A percentile compares a stretch with the other conserved stretches of the same genome.
These are phyloP conservation scores for Nowickia ferox DNA, from an alignment of 2,888 invertebrate genomes.

Conservation along the genomic window DNA sequence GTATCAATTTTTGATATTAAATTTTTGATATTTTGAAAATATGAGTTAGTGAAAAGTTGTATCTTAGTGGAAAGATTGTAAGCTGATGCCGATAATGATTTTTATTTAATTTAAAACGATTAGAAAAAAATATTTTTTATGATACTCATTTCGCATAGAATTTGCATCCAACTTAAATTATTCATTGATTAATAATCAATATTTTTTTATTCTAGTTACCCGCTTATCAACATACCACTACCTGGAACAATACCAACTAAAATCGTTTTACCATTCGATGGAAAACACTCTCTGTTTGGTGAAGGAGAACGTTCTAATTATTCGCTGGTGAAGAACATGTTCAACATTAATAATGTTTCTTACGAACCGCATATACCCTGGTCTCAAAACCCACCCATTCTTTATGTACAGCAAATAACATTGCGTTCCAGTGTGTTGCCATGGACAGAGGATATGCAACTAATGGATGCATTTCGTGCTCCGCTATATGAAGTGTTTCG, in stretches of 20 bases:
- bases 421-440: constrained; percentile 91
- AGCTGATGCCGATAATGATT: too few relatives aligned
- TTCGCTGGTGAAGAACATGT: constrained; percentile 76
- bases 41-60: too few relatives aligned
- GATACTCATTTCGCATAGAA: too few relatives aligned
- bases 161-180: too few relatives aligned
- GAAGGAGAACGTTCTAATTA: constrained; percentile 75
- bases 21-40: too few relatives aligned
- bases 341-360: constrained; percentile 75
- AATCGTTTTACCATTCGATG: constrained; percentile 85
- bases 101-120: too few relatives aligned
- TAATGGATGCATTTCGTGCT: constrained; percentile 95
- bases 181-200: too few relatives aligned
- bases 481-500: constrained; percentile 95
- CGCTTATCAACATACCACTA: constrained; percentile 92
- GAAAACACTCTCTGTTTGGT: constrained; percentile 78
- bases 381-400: constrained; percentile 85
- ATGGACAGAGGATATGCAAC: constrained; percentile 91
- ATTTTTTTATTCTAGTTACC: constrained; percentile 87
- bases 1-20: too few relatives aligned
- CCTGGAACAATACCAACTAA: constrained; percentile 94
- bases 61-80: too few relatives aligned
- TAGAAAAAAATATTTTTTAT: too few relatives aligned
- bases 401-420: constrained; percentile 91
- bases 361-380: constrained; percentile 85